Evolutionary conservation across 2,797 vertebrate species (phyloP).

Genomic region (Mus caroli): DNA sequence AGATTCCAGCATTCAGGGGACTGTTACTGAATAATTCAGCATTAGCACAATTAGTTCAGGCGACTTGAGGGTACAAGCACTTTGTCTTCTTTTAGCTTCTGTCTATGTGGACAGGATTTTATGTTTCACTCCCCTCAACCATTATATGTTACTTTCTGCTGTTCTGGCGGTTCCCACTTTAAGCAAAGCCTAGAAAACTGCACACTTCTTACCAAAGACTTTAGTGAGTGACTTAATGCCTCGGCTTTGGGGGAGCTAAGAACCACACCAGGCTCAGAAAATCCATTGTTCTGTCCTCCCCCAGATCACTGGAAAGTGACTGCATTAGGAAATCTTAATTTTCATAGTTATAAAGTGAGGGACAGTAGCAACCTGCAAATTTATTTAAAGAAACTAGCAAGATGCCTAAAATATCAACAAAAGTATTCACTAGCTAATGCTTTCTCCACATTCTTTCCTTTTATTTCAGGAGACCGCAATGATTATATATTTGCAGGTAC

Average conservation of each 20-base stretch:
- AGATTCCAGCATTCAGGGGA: conserved; percentile 29
- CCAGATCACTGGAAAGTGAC: not conserved
- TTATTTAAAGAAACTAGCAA: not conserved
- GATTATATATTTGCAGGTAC: not conserved
- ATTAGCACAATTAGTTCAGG: conserved; percentile 63
- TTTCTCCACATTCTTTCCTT: not conserved
- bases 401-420: not conserved
- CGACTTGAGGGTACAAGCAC: conserved; percentile 45
- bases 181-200: conserved; percentile 3
- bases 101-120: conserved; percentile 17
- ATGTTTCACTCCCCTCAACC: conserved; percentile 14
- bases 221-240: not conserved
- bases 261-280: not conserved
- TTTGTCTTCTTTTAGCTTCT: conserved; percentile 64
- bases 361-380: not conserved
- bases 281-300: not conserved
- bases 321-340: not conserved
- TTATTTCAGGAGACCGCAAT: not conserved
- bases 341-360: not conserved
- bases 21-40: conserved; percentile 67
- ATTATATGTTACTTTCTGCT: not conserved
- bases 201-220: not conserved
- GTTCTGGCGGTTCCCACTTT: not conserved
- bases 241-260: not conserved
- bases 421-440: not conserved